Base-by-base conservation (phyloP, 2,113 vertebrate genomes). In the Cyphomyrus plagiostoma region DNA sequence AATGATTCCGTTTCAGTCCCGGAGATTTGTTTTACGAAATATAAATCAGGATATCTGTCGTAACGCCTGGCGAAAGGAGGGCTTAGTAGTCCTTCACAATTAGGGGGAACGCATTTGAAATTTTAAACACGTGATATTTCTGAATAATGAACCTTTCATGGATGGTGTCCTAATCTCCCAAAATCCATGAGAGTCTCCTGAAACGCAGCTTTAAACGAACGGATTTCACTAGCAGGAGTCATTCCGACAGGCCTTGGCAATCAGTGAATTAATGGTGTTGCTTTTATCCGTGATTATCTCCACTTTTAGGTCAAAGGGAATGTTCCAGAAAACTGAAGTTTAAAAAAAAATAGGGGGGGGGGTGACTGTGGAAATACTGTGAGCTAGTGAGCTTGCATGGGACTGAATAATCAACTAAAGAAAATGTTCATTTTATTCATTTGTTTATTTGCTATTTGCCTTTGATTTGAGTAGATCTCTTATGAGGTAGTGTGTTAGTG, bases 131-230 rank as follows among this genome's bases (percentile, higher is more conserved):
- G 21, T 74, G 26, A 1, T 49, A 56, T 86, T 88, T 48, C 49
- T 88, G 13, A 19, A 42, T 26, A 87, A 66, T 45, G n/a, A 52
- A 5, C 26, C 11, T 62, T 89, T 50, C 13, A 66, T n/a, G 86
- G 88, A 88, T n/a, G 52, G 53, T 84, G 88, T 23, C 26, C 88
- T 89, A 86, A 91, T 90, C 88, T 88, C 39, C 26, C 26, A 11
- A 86, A 53, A 86, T 89, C 82, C 83, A 80, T 82, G 84, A 85
- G 77, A 58, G 58, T 82, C 46, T 89, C 74, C 45, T 66, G 35
- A 88, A 89, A 90, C 88, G 49, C 21, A 10, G 19, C 70, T 89
- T 74, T 87, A 89, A 86, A 89, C 77, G 77, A 90, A 89, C 86
- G 56, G 66, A 83, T 84, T 53, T 21, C 35, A 21, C 88, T 56